These are phyloP conservation scores for Epizoanthus ramosus DNA, from an alignment of 92 coral and sea anemone genomes.

Conservation along the genomic window DNA sequence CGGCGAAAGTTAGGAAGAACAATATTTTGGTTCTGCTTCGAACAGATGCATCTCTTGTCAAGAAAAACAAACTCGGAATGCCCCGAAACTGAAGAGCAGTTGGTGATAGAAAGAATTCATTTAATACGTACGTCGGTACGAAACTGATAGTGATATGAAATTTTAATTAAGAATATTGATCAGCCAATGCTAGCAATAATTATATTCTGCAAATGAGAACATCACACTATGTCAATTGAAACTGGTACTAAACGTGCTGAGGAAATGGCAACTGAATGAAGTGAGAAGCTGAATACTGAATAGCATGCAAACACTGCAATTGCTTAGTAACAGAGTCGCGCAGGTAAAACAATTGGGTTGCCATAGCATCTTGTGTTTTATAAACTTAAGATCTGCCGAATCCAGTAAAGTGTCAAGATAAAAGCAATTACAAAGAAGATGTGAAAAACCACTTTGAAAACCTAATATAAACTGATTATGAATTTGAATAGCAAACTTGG, in stretches of 20 bases:
- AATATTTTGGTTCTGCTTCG: neutral
- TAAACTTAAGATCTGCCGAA: neutral
- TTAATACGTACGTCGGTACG: neutral
- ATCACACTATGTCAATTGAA: neutral
- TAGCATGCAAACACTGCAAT: neutral
- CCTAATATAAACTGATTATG: neutral
- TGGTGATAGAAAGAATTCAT: neutral
- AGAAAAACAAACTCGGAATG: neutral
- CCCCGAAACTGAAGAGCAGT: neutral
- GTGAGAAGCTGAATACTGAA: too few relatives aligned
- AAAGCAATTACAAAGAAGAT: constrained; percentile 6
- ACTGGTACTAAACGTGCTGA: constrained; percentile 12
- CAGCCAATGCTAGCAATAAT: neutral
- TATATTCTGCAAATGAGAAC: neutral
- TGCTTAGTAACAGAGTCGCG: neutral
- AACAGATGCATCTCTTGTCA: neutral
- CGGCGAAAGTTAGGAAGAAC: neutral
- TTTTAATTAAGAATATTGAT: neutral
- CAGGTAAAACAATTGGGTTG: neutral
- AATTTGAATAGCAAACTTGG: neutral
- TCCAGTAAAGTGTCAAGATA: neutral
- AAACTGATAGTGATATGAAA: neutral
- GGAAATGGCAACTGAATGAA: neutral
- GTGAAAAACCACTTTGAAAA: constrained; percentile 6
- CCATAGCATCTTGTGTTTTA: neutral